These are phyloP conservation scores for Botrylloides violaceus DNA, from an alignment of 23 tunicate species.

Conservation along the genomic window DNA sequence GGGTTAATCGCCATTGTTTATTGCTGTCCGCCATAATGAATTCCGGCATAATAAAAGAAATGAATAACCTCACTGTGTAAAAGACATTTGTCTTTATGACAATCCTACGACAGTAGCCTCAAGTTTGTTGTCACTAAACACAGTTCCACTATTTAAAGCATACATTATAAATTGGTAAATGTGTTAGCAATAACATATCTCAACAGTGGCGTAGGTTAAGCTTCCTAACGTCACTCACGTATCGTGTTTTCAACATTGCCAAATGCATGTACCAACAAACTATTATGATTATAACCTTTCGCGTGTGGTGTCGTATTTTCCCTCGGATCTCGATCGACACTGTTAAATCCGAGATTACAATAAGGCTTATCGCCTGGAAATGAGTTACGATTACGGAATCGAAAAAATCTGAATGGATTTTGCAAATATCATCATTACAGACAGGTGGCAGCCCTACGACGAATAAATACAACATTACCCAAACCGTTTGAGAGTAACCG, in stretches of 20 bases:
- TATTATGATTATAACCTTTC: neutral
- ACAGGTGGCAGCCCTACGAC: no score
- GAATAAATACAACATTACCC: no score
- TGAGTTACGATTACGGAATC: neutral
- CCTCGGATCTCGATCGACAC: neutral
- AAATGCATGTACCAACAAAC: neutral
- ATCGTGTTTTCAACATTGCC: neutral
- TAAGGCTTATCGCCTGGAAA: neutral
- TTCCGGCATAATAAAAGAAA: neutral
- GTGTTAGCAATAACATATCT: slow-evolving; percentile 1
- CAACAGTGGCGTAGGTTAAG: neutral
- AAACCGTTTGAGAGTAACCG: no score
- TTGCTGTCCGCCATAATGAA: neutral
- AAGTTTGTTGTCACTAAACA: neutral
- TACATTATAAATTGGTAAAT: neutral
- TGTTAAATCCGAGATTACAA: neutral
- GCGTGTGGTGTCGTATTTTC: neutral
- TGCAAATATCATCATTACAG: no score
- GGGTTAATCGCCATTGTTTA: neutral
- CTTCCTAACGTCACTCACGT: neutral
- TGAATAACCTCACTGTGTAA: neutral
- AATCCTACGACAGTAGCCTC: neutral
- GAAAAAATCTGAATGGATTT: no score
- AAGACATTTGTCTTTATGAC: neutral
- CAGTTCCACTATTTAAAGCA: neutral